Percentiles rank a stretch among this genome's conserved stretches.
These are phyloP conservation scores for Mallateleia sp. DNA, from an alignment of 2,888 invertebrate species.

Conservation along the genomic window DNA sequence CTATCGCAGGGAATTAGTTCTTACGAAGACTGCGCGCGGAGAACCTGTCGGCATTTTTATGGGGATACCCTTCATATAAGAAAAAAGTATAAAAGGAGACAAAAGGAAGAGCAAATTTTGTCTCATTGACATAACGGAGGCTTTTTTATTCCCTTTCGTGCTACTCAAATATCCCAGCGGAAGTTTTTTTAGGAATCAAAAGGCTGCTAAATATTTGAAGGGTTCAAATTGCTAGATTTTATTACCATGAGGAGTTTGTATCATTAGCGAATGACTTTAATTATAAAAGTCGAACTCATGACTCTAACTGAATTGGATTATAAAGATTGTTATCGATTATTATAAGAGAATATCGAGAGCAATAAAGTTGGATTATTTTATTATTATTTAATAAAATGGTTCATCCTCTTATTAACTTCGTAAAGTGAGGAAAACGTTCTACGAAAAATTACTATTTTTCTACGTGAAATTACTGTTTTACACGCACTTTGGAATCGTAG, in stretches of 20 bases:
- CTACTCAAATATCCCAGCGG: slow-evolving; percentile 13
- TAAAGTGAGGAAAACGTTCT: too few relatives aligned
- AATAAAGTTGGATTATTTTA: too few relatives aligned
- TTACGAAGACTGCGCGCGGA: slow-evolving; percentile 29
- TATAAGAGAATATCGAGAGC: too few relatives aligned
- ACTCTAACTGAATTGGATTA: too few relatives aligned
- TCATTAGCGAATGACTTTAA: slow-evolving; percentile 24
- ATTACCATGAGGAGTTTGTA: not conserved
- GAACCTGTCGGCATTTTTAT: slow-evolving; percentile 56
- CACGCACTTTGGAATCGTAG: too few relatives aligned
- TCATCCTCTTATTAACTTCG: too few relatives aligned
- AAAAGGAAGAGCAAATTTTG: slow-evolving; percentile 67
- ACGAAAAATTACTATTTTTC: too few relatives aligned
- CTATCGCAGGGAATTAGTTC: slow-evolving; percentile 37
- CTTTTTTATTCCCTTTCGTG: slow-evolving; percentile 30
- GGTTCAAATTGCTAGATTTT: slow-evolving; percentile 31
- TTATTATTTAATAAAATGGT: too few relatives aligned
- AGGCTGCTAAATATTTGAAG: slow-evolving; percentile 51
- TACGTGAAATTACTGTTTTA: too few relatives aligned
- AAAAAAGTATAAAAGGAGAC: slow-evolving; percentile 26
- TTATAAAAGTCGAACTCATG: too few relatives aligned
- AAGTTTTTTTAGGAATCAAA: slow-evolving; percentile 35
- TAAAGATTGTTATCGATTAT: too few relatives aligned
- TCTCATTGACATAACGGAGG: slow-evolving; percentile 73
- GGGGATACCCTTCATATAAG: slow-evolving; percentile 3